Base-by-base conservation (phyloP, 2,888 invertebrate species). In the Plagiodera versicolora region DNA sequence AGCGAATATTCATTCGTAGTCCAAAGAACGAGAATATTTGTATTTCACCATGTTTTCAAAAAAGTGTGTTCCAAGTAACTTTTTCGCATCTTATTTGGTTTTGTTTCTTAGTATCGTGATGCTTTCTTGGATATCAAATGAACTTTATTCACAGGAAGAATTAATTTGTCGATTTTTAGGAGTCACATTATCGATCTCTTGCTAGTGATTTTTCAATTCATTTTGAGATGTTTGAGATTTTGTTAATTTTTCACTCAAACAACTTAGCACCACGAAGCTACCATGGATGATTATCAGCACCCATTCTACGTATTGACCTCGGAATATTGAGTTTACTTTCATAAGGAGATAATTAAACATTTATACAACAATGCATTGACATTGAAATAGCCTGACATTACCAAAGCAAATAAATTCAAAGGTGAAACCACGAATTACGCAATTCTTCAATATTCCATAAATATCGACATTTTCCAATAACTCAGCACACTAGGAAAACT, bases 241-340 rank as follows among this genome's bases (percentile, higher is more conserved):
- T 24, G 24, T 24, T 24, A 24, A 24, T 24, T 39, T 39, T 4
- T 39, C 39, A n/a, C 32, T 9, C 35, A 35, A 35, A 39, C 16
- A 18, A 18, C 30, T 32, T 16, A 5, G 5, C 30, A 51, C 30
- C 35, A 39, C 39, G 32, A 19, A 17, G 28, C 45, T 53, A 53
- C 20, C 39, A 20, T 14, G 16, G 44, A 28, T 24, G 24, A 24
- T 53, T 14, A 53, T 53, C 45, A 62, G 51, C 51, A 51, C 45
- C 20, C 49, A 58, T 61, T 56, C 49, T 53, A 48, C 44, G 32
- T 53, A 16, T 17, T 28, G 60, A 47, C 63, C 63, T 63, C 60
- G 63, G 51, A 54, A 59, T 63, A 63, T 51, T 57, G 57, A 54
- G 39, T 63, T 56, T 47, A 60, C 63, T 57, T 63, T 63, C 63